Evolutionary conservation across 2,888 invertebrate genomes (phyloP), one percentile per base, ranked within the genome.

Genomic region (Salpingus planirostris): DNA sequence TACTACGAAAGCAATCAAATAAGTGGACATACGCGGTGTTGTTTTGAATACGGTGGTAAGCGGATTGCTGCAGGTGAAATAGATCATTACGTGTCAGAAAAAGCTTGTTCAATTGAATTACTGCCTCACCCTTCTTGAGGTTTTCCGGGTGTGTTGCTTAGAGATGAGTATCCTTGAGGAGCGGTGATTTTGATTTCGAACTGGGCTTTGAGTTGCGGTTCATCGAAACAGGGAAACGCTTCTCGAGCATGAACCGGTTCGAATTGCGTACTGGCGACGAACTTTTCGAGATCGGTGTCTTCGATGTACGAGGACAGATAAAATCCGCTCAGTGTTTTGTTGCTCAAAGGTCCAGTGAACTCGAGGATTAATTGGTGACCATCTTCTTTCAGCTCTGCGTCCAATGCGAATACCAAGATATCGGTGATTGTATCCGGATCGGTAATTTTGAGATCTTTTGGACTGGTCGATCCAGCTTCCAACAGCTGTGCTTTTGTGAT

Each of bases 1-100:
- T 2, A 82, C 76, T 5, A 78, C 71, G 38, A 81, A 68, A 1
- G 83, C 83, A 15, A 83, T 66, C 3, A 84, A 66, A 48, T 84
- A 84, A 0, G 80, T 78, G 3, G 78, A 78, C 70, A 71, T 71
- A 1, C 52, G 10, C 1, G 71, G 71, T 0, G 72, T 66, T 13
- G 46, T 67, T 29, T 23, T 10, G 11, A 23, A 23, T 5, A n/a
- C n/a, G n/a, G n/a, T n/a, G n/a, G n/a, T n/a, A n/a, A n/a, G n/a
- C n/a, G n/a, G n/a, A n/a, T n/a, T n/a, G n/a, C n/a, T n/a, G n/a
- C n/a, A n/a, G n/a, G n/a, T n/a, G n/a, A n/a, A n/a, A n/a, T n/a
- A n/a, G n/a, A n/a, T n/a, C n/a, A n/a, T n/a, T n/a, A n/a, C n/a
- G n/a, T n/a, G n/a, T n/a, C n/a, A n/a, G n/a, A n/a, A n/a, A n/a